Evolutionary conservation across 2,113 vertebrate genomes (phyloP), one percentile per base, ranked within the genome.

Genomic region (Neoarius graeffei): DNA sequence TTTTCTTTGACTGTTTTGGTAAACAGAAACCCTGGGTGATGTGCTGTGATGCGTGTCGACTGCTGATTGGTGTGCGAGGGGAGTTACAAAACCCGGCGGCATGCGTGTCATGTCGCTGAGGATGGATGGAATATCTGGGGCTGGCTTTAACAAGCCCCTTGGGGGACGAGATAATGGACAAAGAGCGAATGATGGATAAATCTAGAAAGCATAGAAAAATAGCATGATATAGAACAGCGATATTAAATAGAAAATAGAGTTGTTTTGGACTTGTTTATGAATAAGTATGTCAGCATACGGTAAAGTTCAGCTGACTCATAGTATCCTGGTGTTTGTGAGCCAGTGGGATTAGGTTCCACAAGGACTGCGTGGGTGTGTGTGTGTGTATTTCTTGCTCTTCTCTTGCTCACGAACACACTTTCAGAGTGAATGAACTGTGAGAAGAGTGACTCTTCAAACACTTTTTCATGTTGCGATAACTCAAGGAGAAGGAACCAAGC

Each of bases 321-420:
- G 66, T 20, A 83, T 89, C 77, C 35, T 83, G 50, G 62, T 73
- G 86, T 71, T 54, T 59, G 17, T 19, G 71, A 86, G 87, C 66
- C 84, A 73, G 56, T 48, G 88, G 88, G 64, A 67, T 90, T 87
- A 14, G 48, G 90, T 91, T 89, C 74, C 90, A 73, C 20, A 30
- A 27, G n/a, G 50, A 67, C 27, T 23, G 35, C 50, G 86, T 74
- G 30, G 57, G 73, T 30, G 56, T 59, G n/a, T 11, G 54, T 59
- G 54, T 57, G 4, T 81, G 56, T 74, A 1, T n/a, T 54, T 80
- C 42, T 71, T 76, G 25, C 69, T 67, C 59, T 14, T 66, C 69
- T 67, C 59, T 14, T 66, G 77, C 83, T 19, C 54, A 79, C 54
- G 62, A 6, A 15, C 77, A 71, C 56, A 27, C 83, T 13, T 81